A percentile compares a stretch with the other conserved stretches of the same genome.
Evolutionary conservation across 2,797 vertebrate species (phyloP).

Genomic region (Hippocampus kuda): DNA sequence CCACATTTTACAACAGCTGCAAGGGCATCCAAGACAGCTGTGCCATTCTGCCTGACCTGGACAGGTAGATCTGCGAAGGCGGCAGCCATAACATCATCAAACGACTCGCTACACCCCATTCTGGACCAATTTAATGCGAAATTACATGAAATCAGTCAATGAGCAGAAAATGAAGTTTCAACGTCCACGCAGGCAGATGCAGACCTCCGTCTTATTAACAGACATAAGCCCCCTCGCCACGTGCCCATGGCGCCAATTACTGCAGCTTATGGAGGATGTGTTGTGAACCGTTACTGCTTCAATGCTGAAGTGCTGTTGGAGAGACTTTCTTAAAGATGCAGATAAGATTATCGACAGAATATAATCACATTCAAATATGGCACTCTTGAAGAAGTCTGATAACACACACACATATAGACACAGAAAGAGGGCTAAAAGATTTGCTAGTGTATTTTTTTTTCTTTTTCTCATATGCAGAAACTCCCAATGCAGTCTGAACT

Average conservation of each 20-base stretch:
- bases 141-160: slow-evolving; percentile 56
- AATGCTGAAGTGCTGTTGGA: slow-evolving; percentile 30
- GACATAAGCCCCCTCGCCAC: slow-evolving; percentile 25
- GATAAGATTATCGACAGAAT: slow-evolving; percentile 47
- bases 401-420: slow-evolving; percentile 7
- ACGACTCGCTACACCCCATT: slow-evolving; percentile 52
- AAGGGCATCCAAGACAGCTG: slow-evolving; percentile 42
- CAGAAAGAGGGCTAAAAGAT: background rate
- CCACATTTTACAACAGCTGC: slow-evolving; percentile 3
- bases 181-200: slow-evolving; percentile 35
- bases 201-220: slow-evolving; percentile 43
- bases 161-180: slow-evolving; percentile 56
- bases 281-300: slow-evolving; percentile 27
- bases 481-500: background rate
- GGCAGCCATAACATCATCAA: slow-evolving; percentile 62
- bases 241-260: slow-evolving; percentile 38
- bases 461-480: background rate
- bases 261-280: slow-evolving; percentile 18
- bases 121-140: slow-evolving; percentile 55
- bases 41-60: slow-evolving; percentile 49
- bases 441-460: no score
- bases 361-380: slow-evolving; percentile 29
- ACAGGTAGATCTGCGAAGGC: slow-evolving; percentile 56
- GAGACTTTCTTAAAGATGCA: slow-evolving; percentile 33
- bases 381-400: slow-evolving; percentile 24